These are phyloP conservation scores for Ichneumoninae sp. DNA, from an alignment of 2,888 invertebrate genomes.

Conservation along the genomic window DNA sequence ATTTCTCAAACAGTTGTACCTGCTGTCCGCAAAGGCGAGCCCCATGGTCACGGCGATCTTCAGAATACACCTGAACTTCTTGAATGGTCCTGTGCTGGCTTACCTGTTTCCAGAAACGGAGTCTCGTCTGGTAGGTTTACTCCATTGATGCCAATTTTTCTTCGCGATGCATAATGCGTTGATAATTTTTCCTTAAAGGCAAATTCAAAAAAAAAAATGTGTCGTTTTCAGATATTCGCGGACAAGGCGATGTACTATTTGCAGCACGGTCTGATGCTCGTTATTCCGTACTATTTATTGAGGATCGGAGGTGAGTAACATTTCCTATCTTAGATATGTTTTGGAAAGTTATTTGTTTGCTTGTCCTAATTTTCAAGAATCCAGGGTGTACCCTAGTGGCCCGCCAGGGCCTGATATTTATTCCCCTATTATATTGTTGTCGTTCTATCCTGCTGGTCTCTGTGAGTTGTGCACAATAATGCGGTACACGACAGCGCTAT, in stretches of 20 bases:
- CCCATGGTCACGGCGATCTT: conserved; percentile 93
- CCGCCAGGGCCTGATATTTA: too few species aligned
- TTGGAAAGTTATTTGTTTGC: not conserved
- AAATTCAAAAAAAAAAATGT: not conserved
- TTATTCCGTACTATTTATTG: conserved; percentile 96
- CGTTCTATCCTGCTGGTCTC: not conserved
- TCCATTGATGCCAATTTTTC: not conserved
- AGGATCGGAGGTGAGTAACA: conserved; percentile 91
- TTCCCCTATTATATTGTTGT: not conserved
- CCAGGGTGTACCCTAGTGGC: too few species aligned
- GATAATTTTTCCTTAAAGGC: not conserved
- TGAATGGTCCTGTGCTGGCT: conserved; percentile 97
- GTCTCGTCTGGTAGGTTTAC: conserved; percentile 91
- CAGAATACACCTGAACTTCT: conserved; percentile 95
- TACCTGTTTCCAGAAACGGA: conserved; percentile 97
- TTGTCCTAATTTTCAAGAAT: not conserved
- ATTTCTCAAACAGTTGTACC: conserved; percentile 90
- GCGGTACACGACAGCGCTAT: too few species aligned
- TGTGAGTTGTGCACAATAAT: not conserved
- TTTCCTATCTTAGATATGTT: not conserved
- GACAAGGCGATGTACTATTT: conserved; percentile 97
- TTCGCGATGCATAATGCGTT: not conserved
- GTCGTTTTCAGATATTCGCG: conserved; percentile 90
- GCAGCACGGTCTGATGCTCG: conserved; percentile 97
- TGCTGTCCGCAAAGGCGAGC: conserved; percentile 94